Evolutionary conservation across 2,797 vertebrate species (phyloP).

Genomic region (Hemibagrus guttatus): DNA sequence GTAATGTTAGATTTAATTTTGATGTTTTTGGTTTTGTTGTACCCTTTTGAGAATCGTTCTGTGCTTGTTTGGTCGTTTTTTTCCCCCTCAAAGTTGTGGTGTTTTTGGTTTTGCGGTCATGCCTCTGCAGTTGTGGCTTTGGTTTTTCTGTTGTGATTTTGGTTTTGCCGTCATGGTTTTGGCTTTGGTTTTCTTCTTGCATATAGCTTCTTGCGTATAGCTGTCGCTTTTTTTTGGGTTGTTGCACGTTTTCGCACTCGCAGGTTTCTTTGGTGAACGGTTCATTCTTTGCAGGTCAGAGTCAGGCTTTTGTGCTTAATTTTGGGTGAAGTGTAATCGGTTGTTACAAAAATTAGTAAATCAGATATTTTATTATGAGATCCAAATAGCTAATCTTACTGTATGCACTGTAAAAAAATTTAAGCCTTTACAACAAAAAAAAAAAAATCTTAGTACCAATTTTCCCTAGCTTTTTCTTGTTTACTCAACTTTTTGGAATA

Average conservation of each 20-base stretch:
- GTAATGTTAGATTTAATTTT: neutral
- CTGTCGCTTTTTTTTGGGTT: neutral
- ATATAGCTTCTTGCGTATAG: too few species aligned
- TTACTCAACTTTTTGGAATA: too few species aligned
- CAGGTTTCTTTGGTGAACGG: neutral
- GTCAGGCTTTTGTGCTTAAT: neutral
- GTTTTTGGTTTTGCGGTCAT: neutral
- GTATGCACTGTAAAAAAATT: neutral
- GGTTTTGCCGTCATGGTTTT: neutral
- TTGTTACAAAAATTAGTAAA: neutral
- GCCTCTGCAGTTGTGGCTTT: neutral
- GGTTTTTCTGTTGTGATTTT: neutral
- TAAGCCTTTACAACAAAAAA: too few species aligned
- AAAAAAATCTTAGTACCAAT: too few species aligned
- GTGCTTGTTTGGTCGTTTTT: too few species aligned
- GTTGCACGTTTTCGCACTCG: neutral
- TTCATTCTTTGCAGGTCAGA: neutral
- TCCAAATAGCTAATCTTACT: neutral
- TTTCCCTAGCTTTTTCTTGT: too few species aligned
- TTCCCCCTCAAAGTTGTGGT: neutral
- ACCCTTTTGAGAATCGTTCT: neutral
- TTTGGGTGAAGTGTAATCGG: neutral
- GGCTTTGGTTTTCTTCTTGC: neutral
- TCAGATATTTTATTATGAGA: neutral
- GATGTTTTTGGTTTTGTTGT: neutral